phyloP scores from a whole-genome alignment of 2,888 invertebrate genomes.

The Pristionchus mayeri region DNA sequence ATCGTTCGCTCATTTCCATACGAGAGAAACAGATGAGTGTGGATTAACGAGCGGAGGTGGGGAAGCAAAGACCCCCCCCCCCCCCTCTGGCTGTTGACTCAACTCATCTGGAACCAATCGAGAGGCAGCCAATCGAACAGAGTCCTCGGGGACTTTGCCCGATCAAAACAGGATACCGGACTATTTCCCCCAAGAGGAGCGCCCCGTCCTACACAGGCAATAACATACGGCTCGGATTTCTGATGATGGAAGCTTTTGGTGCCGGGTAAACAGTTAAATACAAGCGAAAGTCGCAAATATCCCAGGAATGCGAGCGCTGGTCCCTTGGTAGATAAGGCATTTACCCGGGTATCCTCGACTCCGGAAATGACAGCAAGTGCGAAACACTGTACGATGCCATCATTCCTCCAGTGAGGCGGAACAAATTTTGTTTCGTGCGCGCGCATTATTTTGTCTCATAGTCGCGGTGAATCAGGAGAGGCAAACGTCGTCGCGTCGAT shows the following conservation, averaged over 20 bases:
- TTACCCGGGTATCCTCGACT: not conserved
- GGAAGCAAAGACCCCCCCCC: not conserved
- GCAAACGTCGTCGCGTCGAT: not conserved
- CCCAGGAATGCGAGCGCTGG: not conserved
- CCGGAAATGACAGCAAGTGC: not conserved
- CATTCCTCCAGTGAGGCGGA: not conserved
- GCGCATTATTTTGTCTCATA: not conserved
- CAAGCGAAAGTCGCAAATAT: not conserved
- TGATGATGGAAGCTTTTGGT: not conserved
- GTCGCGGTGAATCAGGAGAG: not conserved
- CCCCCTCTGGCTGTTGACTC: not conserved
- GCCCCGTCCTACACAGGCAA: not conserved
- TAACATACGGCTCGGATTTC: not conserved
- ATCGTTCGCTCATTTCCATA: slow-evolving; percentile 3
- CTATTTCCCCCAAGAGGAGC: not conserved
- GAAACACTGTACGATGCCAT: not conserved
- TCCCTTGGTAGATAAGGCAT: not conserved
- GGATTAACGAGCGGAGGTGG: slow-evolving; percentile 7
- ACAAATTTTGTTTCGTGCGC: not conserved
- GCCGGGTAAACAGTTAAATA: slow-evolving; percentile 11
- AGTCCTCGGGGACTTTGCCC: not conserved
- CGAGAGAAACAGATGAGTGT: not conserved
- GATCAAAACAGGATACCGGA: not conserved
- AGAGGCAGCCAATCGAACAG: not conserved
- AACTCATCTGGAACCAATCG: slow-evolving; percentile 12